Conservation (phyloP, 2,888 invertebrate species). For the Chrysodeixis includens region DNA sequence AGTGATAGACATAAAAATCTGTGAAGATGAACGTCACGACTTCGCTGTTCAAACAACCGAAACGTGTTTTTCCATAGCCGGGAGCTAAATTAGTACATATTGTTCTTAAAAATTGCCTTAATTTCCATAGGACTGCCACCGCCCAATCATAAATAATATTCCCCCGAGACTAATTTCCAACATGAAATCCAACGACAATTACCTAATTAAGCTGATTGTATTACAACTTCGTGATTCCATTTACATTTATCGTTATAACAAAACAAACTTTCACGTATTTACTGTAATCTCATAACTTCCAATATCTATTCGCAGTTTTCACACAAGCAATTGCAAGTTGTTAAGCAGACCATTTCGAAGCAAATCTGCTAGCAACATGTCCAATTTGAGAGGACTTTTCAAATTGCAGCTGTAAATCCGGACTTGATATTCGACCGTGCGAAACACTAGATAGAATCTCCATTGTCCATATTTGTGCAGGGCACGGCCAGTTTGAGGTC, state of each 20-base stretch:
- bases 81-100: constrained; percentile 38
- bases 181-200: constrained; percentile 32
- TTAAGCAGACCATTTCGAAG: constrained; percentile 48
- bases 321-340: constrained; percentile 32
- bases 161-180: constrained; percentile 27
- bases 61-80: constrained; percentile 62
- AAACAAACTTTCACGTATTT: constrained; percentile 33
- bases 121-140: constrained; percentile 15
- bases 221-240: constrained; percentile 35
- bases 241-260: constrained; percentile 41
- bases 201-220: constrained; percentile 36
- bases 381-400: constrained; percentile 62
- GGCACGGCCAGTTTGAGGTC: constrained; percentile 74
- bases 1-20: constrained; percentile 42
- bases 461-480: constrained; percentile 76
- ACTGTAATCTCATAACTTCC: constrained; percentile 37
- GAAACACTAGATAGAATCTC: constrained; percentile 78
- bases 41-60: constrained; percentile 61
- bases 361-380: constrained; percentile 53
- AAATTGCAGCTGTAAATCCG: constrained; percentile 67
- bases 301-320: constrained; percentile 37
- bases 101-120: constrained; percentile 33
- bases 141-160: constrained; percentile 24
- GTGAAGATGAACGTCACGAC: constrained; percentile 70
- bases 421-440: constrained; percentile 73